phyloP scores from a whole-genome alignment of 2,797 vertebrate genomes.

The Helarctos malayanus region DNA sequence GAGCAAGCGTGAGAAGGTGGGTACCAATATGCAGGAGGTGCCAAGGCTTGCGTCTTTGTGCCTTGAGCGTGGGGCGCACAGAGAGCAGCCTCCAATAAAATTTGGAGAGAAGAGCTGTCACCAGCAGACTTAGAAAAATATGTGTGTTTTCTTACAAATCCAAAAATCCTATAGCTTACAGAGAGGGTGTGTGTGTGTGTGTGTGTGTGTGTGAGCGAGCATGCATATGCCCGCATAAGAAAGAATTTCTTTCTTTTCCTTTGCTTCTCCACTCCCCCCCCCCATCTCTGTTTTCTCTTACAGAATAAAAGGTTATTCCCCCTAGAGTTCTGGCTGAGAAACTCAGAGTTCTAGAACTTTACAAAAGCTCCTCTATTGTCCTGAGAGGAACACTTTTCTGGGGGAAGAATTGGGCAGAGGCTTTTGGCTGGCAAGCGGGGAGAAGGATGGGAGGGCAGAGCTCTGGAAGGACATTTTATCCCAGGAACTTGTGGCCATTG shows the following conservation, averaged over 20 bases:
- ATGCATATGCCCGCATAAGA: background rate
- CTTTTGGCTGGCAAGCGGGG: background rate
- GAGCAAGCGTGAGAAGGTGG: background rate
- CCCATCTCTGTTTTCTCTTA: background rate
- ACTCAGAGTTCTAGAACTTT: slow-evolving; percentile 51
- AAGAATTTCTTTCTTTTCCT: background rate
- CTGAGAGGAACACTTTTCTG: background rate
- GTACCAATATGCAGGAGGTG: rapidly evolving
- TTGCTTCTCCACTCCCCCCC: background rate
- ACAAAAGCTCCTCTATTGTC: background rate
- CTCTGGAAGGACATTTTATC: background rate
- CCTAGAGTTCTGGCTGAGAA: slow-evolving; percentile 8
- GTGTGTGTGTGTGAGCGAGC: background rate
- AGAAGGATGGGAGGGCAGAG: background rate
- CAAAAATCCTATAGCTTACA: background rate
- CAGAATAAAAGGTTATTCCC: background rate
- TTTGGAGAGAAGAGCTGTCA: background rate
- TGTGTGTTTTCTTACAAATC: background rate
- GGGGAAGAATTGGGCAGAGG: background rate
- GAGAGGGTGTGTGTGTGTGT: background rate
- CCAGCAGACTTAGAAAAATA: background rate
- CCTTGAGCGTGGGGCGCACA: background rate
- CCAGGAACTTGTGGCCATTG: background rate
- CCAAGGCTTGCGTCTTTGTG: rapidly evolving
- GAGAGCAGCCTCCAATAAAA: background rate